Evolutionary conservation across 2,797 vertebrate species (phyloP), one percentile per base, ranked within the genome.

Genomic region (Coranthus polyacanthus): DNA sequence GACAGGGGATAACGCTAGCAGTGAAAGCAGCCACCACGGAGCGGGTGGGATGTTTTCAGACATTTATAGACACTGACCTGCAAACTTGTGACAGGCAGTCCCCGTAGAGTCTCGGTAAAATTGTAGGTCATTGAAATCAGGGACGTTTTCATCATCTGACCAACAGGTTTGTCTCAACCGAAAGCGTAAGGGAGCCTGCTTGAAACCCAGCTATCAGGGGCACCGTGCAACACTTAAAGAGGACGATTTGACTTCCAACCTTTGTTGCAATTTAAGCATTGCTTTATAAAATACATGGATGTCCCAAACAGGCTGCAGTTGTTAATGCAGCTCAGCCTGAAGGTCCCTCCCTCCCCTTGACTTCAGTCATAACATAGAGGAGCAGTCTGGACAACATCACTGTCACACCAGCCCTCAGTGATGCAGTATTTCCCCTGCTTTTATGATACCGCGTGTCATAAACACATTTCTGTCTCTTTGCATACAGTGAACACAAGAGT

Each of bases 331-430:
- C 71, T 64, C 37, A 56, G 47, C 34, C 66, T 58, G 1, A 6
- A 42, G 26, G 58, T 55, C 56, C 64, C 62, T 72, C 68, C 53
- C 60, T 60, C 62, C 61, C 59, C 67, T 63, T 44, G 11, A 57
- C 72, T 67, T 77, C 75, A 87, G 80, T 86, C 80, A 81, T 82
- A 82, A 80, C 81, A 82, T 63, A 58, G 62, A 62, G 45, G 42
- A 68, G 51, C 78, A 46, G 63, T 55, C 90, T 91, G 89, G 83
- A 84, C 82, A 81, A n/a, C 78, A 74, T 90, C 89, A 90, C 82
- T 89, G 88, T 90, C 89, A 87, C 81, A 82, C 65, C n/a, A 12
- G 69, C 74, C 60, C 61, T 68, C 41, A 1, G 65, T 77, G 73
- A 84, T 82, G 67, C 82, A 86, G 49, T 62, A 50, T 87, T 90